These are phyloP conservation scores for Rallus limicola DNA, from an alignment of 2,113 vertebrate species.

Conservation along the genomic window DNA sequence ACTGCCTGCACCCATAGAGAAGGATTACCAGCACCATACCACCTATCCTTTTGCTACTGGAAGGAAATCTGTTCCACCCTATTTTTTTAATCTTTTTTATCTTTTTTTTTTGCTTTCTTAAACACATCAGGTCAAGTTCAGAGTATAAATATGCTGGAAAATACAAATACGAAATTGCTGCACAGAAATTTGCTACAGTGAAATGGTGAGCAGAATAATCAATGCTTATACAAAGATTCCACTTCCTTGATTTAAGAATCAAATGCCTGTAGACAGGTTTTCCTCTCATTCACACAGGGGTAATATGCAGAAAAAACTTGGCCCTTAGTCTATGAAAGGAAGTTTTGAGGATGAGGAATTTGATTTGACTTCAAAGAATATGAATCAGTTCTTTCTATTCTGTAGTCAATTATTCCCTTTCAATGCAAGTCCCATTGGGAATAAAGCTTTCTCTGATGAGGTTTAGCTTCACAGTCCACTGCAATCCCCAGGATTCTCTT, in stretches of 20 bases:
- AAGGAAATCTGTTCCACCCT: background rate
- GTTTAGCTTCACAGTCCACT: background rate
- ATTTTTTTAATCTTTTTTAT: no score
- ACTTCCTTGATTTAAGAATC: background rate
- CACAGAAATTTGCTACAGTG: background rate
- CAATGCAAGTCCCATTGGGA: background rate
- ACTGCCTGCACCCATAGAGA: background rate
- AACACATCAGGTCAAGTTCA: background rate
- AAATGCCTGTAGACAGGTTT: background rate
- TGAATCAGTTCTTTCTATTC: background rate
- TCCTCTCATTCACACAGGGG: background rate
- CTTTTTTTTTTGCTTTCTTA: background rate
- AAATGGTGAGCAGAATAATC: background rate
- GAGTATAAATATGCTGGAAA: background rate
- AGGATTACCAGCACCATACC: background rate
- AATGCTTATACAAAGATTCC: background rate
- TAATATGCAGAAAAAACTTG: background rate
- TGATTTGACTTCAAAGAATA: conserved; percentile 33
- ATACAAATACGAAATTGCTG: background rate
- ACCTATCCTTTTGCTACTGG: background rate
- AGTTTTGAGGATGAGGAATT: conserved; percentile 23
- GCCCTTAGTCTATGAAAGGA: background rate
- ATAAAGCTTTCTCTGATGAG: background rate
- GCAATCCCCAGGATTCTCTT: background rate
- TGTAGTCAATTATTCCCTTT: conserved; percentile 6